These are phyloP conservation scores for Ecliptopera silaceata DNA, from an alignment of 2,888 invertebrate species.

Conservation along the genomic window DNA sequence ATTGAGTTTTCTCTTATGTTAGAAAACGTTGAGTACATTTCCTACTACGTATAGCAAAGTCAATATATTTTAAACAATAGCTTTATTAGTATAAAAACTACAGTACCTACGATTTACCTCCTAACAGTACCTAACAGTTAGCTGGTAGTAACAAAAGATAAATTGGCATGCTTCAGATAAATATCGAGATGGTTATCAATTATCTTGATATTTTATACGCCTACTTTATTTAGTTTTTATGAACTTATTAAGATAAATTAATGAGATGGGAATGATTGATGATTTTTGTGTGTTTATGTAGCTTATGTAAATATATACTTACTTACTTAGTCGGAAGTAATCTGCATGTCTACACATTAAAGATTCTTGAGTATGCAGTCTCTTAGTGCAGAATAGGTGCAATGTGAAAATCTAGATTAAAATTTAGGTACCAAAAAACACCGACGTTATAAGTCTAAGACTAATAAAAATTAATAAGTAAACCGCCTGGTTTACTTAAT, in stretches of 20 bases:
- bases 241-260: not conserved
- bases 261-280: not conserved
- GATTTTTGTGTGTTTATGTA: not conserved
- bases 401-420: no score
- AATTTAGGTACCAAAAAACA: no score
- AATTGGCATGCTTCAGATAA: constrained; percentile 5
- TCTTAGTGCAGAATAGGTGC: no score
- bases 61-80: not conserved
- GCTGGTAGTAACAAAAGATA: constrained; percentile 15
- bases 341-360: no score
- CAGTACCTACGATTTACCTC: not conserved
- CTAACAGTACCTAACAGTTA: constrained; percentile 19
- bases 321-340: no score
- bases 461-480: no score
- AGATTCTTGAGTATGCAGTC: no score
- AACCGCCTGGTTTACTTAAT: no score
- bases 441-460: no score
- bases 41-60: not conserved
- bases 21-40: no score
- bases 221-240: constrained; percentile 1
- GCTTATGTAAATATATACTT: not conserved
- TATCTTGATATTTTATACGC: not conserved
- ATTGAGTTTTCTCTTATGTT: not conserved
- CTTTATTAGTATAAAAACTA: not conserved
- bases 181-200: constrained; percentile 2